Percentiles rank a stretch among this genome's conserved stretches.
Conservation (phyloP, 35 echinoderm and acorn worm genomes). For the Heliocidaris tuberculata region DNA sequence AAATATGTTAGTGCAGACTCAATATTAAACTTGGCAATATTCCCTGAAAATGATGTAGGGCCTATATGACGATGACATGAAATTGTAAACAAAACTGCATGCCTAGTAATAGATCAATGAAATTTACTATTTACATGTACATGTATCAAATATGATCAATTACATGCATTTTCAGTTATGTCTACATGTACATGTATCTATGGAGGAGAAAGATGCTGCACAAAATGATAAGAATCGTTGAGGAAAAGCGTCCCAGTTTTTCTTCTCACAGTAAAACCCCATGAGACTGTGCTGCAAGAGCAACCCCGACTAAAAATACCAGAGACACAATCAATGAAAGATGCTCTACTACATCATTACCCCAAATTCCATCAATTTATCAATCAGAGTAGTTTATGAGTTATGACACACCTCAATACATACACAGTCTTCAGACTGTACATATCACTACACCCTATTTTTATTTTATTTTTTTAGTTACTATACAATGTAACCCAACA, state of each 20-base stretch:
- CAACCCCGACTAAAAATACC: neutral
- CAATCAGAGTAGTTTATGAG: neutral
- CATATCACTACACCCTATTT: neutral
- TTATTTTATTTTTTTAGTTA: neutral
- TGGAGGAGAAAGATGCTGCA: too few relatives aligned
- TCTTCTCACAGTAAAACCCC: neutral
- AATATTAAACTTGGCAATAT: too few relatives aligned
- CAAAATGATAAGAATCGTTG: too few relatives aligned
- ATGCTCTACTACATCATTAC: neutral
- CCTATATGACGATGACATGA: too few relatives aligned
- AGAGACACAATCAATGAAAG: neutral
- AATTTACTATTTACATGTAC: too few relatives aligned
- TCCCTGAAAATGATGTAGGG: too few relatives aligned
- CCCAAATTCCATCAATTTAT: conserved; percentile 12
- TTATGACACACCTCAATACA: neutral
- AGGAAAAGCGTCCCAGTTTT: neutral
- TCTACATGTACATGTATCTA: too few relatives aligned
- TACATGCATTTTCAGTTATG: too few relatives aligned
- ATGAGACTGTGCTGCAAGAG: neutral
- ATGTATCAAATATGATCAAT: too few relatives aligned
- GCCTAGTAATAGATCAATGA: too few relatives aligned
- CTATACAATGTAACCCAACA: neutral
- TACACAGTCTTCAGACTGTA: neutral
- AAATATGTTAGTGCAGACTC: too few relatives aligned
- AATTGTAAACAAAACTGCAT: too few relatives aligned